phyloP scores from a whole-genome alignment of 2,797 vertebrate species.

The Xenopus petersii region DNA sequence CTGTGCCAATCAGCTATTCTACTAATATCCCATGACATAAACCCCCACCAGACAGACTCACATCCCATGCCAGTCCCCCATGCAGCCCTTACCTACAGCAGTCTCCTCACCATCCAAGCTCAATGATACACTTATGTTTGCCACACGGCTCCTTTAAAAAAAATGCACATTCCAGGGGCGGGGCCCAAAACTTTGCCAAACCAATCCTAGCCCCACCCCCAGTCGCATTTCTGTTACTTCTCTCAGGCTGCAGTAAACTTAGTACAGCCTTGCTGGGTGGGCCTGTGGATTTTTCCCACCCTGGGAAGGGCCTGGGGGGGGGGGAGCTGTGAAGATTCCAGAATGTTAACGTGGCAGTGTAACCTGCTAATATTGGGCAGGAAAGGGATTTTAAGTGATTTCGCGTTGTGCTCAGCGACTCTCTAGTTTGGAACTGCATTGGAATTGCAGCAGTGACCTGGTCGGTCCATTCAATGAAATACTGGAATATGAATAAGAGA shows the following conservation, averaged over 20 bases:
- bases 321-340: slow-evolving; percentile 23
- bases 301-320: slow-evolving; percentile 11
- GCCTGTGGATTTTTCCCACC: slow-evolving; percentile 5
- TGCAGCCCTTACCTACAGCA: slow-evolving; percentile 5
- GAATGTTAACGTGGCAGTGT: slow-evolving; percentile 42
- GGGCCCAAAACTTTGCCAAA: neutral
- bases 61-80: neutral
- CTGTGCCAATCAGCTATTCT: no score
- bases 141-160: slow-evolving; percentile 16
- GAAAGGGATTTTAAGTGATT: no score
- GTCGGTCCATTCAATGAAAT: no score
- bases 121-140: neutral
- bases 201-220: slow-evolving; percentile 59
- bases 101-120: slow-evolving; percentile 1
- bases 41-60: neutral
- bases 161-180: neutral
- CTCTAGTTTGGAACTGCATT: no score
- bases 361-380: no score
- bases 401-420: no score
- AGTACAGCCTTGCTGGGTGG: slow-evolving; percentile 3
- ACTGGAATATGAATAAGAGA: no score
- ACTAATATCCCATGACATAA: neutral
- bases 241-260: neutral
- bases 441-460: no score
- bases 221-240: neutral